These are phyloP conservation scores for Trachythela sp. DNA, from an alignment of 64 coral and sea anemone genomes.

Conservation along the genomic window DNA sequence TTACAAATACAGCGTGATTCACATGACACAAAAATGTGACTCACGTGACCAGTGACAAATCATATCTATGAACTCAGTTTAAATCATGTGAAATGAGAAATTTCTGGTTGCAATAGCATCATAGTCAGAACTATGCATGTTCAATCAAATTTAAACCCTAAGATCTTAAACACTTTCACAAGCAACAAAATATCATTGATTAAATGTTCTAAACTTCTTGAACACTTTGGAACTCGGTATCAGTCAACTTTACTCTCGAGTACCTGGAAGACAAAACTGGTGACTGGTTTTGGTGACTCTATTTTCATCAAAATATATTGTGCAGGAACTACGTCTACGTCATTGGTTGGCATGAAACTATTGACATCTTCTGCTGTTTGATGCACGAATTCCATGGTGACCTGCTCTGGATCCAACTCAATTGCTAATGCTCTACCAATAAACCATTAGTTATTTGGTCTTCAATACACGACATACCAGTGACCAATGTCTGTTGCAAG, in stretches of 20 bases:
- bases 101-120: background rate
- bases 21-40: constrained; percentile 59
- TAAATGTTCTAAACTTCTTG: constrained; percentile 35
- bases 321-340: constrained; percentile 34
- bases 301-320: constrained; percentile 42
- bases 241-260: constrained; percentile 45
- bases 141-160: background rate
- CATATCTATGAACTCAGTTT: constrained; percentile 16
- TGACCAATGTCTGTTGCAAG: constrained; percentile 39
- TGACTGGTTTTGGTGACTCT: constrained; percentile 40
- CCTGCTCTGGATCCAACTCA: constrained; percentile 45
- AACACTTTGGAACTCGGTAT: constrained; percentile 41
- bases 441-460: constrained; percentile 55
- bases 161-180: constrained; percentile 27
- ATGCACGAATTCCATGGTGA: constrained; percentile 52
- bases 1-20: constrained; percentile 42
- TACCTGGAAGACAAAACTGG: constrained; percentile 50
- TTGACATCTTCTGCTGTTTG: constrained; percentile 51
- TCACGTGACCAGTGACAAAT: constrained; percentile 59
- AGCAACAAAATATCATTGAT: constrained; percentile 32
- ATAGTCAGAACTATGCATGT: constrained; percentile 31
- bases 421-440: constrained; percentile 41
- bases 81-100: constrained; percentile 48
- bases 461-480: constrained; percentile 54
- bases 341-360: constrained; percentile 44